These are phyloP conservation scores for Clupea harengus DNA, from an alignment of 2,113 vertebrate species.

Conservation along the genomic window DNA sequence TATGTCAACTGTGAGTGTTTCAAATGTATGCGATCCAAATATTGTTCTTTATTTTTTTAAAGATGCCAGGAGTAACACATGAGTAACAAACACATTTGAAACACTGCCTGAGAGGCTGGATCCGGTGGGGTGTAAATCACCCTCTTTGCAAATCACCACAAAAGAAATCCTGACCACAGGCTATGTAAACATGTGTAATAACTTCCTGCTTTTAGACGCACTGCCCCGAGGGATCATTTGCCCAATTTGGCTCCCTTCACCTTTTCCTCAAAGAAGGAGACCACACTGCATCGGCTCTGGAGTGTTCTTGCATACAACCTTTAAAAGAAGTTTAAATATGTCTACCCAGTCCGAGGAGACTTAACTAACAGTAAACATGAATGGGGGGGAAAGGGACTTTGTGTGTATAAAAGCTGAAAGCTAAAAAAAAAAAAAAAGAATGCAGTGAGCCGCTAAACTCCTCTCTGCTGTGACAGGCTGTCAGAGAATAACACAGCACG, in stretches of 20 bases:
- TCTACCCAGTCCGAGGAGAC: not conserved
- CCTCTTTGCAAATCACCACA: constrained; percentile 3
- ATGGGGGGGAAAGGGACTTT: not conserved
- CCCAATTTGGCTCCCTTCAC: not conserved
- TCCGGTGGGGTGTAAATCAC: not conserved
- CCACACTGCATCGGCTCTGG: not conserved
- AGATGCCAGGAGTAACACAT: not conserved
- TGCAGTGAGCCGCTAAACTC: not conserved
- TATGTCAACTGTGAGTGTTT: not conserved
- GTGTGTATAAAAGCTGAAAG: not conserved
- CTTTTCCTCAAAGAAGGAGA: not conserved
- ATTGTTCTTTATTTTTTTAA: not conserved
- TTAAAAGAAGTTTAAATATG: not conserved
- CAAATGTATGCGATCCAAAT: not conserved
- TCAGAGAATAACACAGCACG: not conserved
- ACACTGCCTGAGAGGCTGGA: not conserved
- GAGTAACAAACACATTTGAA: not conserved
- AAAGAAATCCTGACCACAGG: constrained; percentile 10
- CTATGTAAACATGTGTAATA: constrained; percentile 35
- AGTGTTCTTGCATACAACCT: not conserved
- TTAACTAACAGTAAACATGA: not conserved
- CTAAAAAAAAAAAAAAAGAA: not conserved
- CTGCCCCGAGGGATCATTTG: not conserved
- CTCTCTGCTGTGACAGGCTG: not conserved
- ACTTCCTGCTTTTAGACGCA: constrained; percentile 22